Evolutionary conservation across 2,113 vertebrate genomes (phyloP).

Genomic region (Diphyllodes magnificus): DNA sequence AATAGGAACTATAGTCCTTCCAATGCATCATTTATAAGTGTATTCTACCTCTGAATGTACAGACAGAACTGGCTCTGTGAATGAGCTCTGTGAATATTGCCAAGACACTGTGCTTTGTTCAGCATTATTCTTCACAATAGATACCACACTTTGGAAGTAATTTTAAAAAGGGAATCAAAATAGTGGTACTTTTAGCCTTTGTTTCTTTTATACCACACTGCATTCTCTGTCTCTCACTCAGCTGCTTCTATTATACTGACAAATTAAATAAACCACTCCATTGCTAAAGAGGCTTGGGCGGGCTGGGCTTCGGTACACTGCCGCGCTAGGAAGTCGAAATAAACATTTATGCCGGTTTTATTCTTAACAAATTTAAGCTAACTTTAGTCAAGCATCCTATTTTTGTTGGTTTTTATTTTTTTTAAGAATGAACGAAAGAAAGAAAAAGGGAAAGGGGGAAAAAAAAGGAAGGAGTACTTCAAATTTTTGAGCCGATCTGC

Average conservation of each 20-base stretch:
- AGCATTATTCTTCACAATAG: conserved; percentile 92
- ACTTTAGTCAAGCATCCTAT: conserved; percentile 38
- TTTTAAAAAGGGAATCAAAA: conserved; percentile 98
- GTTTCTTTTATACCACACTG: conserved; percentile 88
- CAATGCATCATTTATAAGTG: conserved; percentile 92
- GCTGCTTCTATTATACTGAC: conserved; percentile 90
- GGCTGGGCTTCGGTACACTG: conserved; percentile 72
- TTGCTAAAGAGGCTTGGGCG: conserved; percentile 81
- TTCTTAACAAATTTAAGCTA: conserved; percentile 57
- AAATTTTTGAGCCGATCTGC: conserved; percentile 51
- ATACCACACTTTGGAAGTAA: conserved; percentile 99
- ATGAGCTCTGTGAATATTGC: conserved; percentile 91
- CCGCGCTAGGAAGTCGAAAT: conserved; percentile 68
- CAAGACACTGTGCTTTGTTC: conserved; percentile 95
- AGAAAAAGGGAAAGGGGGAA: not conserved
- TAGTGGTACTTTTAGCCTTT: conserved; percentile 96
- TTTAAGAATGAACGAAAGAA: not conserved
- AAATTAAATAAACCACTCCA: conserved; percentile 99
- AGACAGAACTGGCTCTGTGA: conserved; percentile 84
- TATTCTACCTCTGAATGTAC: conserved; percentile 88
- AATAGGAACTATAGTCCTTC: conserved; percentile 87
- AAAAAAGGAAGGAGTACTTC: conserved; percentile 16
- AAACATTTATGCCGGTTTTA: conserved; percentile 66
- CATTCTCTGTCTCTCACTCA: conserved; percentile 90
- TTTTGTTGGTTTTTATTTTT: not conserved